Percentiles rank a stretch among this genome's conserved stretches.
Evolutionary conservation across 30 jellyfish, hydroid and myxozoan species (phyloP).

Genomic region (Rhopilema esculentum): DNA sequence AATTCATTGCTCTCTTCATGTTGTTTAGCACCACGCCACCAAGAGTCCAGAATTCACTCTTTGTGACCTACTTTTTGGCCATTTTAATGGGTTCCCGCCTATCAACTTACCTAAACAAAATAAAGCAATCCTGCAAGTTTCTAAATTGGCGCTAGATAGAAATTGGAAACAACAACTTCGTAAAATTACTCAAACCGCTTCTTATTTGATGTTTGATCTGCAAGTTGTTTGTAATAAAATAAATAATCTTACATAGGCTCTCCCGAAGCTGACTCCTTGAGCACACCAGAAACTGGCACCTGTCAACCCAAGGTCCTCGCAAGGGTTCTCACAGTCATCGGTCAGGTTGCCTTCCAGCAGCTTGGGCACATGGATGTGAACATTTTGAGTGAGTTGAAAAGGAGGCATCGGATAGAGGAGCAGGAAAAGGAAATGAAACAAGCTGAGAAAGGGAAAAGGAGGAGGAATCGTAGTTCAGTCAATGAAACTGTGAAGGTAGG

Average conservation of each 20-base stretch:
- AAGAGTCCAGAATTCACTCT: too few species aligned
- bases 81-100: too few species aligned
- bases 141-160: too few species aligned
- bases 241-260: too few species aligned
- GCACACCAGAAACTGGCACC: not conserved
- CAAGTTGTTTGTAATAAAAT: not conserved
- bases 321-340: slow-evolving; percentile 87
- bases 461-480: slow-evolving; percentile 19
- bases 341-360: slow-evolving; percentile 90
- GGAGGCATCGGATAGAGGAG: slow-evolving; percentile 87
- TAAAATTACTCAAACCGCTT: too few species aligned
- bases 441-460: slow-evolving; percentile 39
- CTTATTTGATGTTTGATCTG: not conserved
- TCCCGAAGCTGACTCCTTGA: not conserved
- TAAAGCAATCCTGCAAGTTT: too few species aligned
- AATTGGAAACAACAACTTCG: too few species aligned
- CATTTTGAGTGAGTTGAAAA: slow-evolving; percentile 84
- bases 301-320: slow-evolving; percentile 87
- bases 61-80: too few species aligned
- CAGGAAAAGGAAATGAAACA: slow-evolving; percentile 76
- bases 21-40: too few species aligned
- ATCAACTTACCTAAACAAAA: too few species aligned
- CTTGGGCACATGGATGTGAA: slow-evolving; percentile 89
- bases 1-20: too few species aligned
- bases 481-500: slow-evolving; percentile 42